Percentiles rank a stretch among this genome's conserved stretches.
Evolutionary conservation across 2,113 vertebrate genomes (phyloP).

Genomic region (Oryzias celebensis): DNA sequence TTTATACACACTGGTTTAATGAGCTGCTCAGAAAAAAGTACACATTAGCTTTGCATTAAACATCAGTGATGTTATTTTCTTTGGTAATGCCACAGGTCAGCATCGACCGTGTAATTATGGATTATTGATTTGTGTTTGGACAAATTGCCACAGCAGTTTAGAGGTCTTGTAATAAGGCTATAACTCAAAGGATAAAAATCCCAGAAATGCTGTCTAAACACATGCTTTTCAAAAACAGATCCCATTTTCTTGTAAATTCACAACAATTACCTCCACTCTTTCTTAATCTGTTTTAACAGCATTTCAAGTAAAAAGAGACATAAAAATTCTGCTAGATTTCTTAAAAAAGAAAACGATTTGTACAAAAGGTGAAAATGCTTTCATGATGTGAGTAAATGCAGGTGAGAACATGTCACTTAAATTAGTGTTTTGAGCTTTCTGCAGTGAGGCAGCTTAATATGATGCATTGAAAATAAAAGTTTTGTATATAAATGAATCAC

Average conservation of each 20-base stretch:
- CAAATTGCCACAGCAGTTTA: conserved; percentile 38
- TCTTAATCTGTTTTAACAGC: not conserved
- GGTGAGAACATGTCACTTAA: too few species aligned
- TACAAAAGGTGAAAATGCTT: not conserved
- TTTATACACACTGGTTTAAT: too few species aligned
- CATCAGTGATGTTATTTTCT: conserved; percentile 29
- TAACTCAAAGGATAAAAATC: conserved; percentile 33
- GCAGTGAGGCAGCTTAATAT: too few species aligned
- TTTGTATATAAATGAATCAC: too few species aligned
- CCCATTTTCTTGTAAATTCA: not conserved
- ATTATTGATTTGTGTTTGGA: conserved; percentile 55
- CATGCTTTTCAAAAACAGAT: not conserved
- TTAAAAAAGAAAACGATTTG: not conserved
- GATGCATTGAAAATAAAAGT: too few species aligned
- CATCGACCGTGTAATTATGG: conserved; percentile 41
- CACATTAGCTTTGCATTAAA: conserved; percentile 23
- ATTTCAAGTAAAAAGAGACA: not conserved
- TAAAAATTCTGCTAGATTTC: not conserved
- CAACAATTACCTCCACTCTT: not conserved
- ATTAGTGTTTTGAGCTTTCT: too few species aligned
- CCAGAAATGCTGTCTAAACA: conserved; percentile 26
- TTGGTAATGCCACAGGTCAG: conserved; percentile 17
- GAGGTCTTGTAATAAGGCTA: conserved; percentile 26
- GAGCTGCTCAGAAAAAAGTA: too few species aligned
- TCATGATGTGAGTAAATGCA: too few species aligned